Conservation (phyloP, 2,113 vertebrate genomes). For the Mobula hypostoma region DNA sequence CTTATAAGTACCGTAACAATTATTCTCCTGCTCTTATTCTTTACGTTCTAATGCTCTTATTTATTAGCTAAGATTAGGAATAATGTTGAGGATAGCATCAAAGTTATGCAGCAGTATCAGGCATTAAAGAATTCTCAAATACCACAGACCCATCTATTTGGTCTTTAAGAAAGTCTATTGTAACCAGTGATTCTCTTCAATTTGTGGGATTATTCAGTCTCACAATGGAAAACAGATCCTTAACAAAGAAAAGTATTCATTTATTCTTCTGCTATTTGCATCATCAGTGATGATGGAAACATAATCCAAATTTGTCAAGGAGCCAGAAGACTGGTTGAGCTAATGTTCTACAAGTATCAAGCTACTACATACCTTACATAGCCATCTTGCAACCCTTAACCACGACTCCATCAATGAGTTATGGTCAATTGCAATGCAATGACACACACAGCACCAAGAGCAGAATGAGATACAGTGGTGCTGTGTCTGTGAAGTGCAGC, state of each 20-base stretch:
- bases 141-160: too few relatives aligned
- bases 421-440: neutral
- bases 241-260: neutral
- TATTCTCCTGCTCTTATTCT: too few relatives aligned
- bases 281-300: neutral
- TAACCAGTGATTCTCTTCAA: neutral
- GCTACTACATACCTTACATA: neutral
- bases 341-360: neutral
- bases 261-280: neutral
- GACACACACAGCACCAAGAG: neutral
- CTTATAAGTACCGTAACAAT: neutral
- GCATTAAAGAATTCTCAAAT: neutral
- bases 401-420: neutral
- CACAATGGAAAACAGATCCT: neutral
- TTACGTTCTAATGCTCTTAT: too few relatives aligned
- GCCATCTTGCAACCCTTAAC: neutral
- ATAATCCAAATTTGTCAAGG: neutral
- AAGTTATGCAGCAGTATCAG: neutral
- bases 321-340: neutral
- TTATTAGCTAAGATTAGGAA: neutral
- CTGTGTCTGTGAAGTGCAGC: neutral
- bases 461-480: neutral
- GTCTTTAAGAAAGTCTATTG: neutral
- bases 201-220: neutral
- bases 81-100: neutral